Percentiles rank a stretch among this genome's conserved stretches.
phyloP scores from a whole-genome alignment of 2,888 invertebrate species.

The Ophion costatus region DNA sequence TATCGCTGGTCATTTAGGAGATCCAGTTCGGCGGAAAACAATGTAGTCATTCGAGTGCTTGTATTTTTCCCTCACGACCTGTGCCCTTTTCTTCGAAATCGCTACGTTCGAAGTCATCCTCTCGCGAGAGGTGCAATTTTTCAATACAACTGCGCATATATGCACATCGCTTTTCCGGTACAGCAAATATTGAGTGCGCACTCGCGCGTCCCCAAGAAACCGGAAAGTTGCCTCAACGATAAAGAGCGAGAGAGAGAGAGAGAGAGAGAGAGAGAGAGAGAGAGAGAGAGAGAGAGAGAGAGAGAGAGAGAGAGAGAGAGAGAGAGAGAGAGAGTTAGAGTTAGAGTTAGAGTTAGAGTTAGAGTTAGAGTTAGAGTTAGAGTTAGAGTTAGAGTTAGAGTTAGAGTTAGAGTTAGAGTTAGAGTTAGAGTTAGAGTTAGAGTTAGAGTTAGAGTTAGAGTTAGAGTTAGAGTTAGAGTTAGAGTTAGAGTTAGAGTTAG shows the following conservation, averaged over 20 bases:
- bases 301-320: neutral
- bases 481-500: too few relatives aligned
- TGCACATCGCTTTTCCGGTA: neutral
- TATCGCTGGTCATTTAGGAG: neutral
- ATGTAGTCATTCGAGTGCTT: neutral
- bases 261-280: neutral
- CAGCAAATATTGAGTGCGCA: slow-evolving; percentile 12
- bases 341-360: too few relatives aligned
- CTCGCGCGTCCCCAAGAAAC: neutral
- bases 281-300: too few relatives aligned
- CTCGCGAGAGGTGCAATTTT: neutral
- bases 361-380: too few relatives aligned
- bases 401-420: too few relatives aligned
- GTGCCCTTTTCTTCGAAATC: neutral
- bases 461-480: too few relatives aligned
- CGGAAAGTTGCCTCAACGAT: neutral
- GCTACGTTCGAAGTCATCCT: neutral
- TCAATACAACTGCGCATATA: neutral
- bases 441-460: too few relatives aligned
- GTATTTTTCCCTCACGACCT: neutral
- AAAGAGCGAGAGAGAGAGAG: neutral
- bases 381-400: too few relatives aligned
- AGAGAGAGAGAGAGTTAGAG: too few relatives aligned
- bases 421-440: too few relatives aligned
- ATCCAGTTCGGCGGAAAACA: neutral